Conservation (phyloP, 2,888 invertebrate species). For the Diadegma fenestrale region DNA sequence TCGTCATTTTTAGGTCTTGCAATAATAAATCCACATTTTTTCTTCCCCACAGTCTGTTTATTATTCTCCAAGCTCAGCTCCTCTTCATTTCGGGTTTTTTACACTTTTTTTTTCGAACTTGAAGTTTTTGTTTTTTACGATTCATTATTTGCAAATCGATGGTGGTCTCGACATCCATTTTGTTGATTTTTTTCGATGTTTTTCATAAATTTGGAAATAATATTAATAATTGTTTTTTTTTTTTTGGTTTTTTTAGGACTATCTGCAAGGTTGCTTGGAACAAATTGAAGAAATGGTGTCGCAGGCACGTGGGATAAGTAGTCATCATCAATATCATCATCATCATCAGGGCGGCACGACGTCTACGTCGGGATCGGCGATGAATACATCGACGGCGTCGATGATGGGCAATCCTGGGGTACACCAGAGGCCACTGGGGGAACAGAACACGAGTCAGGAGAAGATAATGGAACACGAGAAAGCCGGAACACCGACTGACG, state of each 20-base stretch:
- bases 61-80: background rate
- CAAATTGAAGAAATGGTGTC: constrained; percentile 93
- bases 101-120: background rate
- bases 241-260: constrained; percentile 88
- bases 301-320: constrained; percentile 83
- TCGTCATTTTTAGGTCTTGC: background rate
- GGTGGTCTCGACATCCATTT: background rate
- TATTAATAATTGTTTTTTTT: background rate
- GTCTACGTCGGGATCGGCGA: constrained; percentile 82
- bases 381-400: constrained; percentile 64
- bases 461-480: constrained; percentile 88
- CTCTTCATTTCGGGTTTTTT: background rate
- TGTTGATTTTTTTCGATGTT: background rate
- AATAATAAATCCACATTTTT: background rate
- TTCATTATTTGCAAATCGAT: background rate
- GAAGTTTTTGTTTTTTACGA: background rate
- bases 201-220: background rate
- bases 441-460: constrained; percentile 83
- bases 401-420: constrained; percentile 9
- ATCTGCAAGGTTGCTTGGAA: constrained; percentile 91
- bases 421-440: constrained; percentile 79
- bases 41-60: background rate
- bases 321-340: constrained; percentile 43
- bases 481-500: constrained; percentile 94
- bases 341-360: constrained; percentile 84